These are phyloP conservation scores for Thecocarcelia acutangulata DNA, from an alignment of 2,888 invertebrate genomes.

Conservation along the genomic window DNA sequence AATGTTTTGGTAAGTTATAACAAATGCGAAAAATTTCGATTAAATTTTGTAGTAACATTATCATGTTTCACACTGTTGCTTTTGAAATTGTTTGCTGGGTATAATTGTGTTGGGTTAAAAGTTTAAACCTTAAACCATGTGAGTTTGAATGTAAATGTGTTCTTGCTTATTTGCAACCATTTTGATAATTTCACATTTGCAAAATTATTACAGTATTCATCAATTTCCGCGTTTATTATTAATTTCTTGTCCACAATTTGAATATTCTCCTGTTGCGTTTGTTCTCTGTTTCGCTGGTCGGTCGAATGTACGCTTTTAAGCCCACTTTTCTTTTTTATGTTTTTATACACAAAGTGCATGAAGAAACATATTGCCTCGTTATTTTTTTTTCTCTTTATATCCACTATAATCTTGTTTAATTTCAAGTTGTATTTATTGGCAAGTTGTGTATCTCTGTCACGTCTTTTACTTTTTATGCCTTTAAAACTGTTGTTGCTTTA, in stretches of 20 bases:
- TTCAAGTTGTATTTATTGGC: constrained; percentile 54
- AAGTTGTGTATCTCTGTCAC: constrained; percentile 61
- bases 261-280: constrained; percentile 13
- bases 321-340: constrained; percentile 20
- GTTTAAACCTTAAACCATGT: not conserved
- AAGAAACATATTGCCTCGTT: constrained; percentile 18
- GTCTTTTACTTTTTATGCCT: constrained; percentile 44
- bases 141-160: not conserved
- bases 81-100: too few species aligned
- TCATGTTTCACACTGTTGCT: too few species aligned
- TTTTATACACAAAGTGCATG: not conserved
- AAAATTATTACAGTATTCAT: constrained; percentile 54
- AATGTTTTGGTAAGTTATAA: too few species aligned
- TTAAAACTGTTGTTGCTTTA: constrained; percentile 48
- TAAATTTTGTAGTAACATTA: too few species aligned
- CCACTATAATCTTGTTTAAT: constrained; percentile 60
- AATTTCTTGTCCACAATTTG: constrained; percentile 52
- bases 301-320: constrained; percentile 28
- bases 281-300: constrained; percentile 14
- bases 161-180: constrained; percentile 34
- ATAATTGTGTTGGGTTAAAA: not conserved
- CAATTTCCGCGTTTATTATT: constrained; percentile 58
- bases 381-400: constrained; percentile 21
- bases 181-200: constrained; percentile 48
- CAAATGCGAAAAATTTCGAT: too few species aligned